Evolutionary conservation across 2,113 vertebrate species (phyloP).

Genomic region (Hepsetus odoe): DNA sequence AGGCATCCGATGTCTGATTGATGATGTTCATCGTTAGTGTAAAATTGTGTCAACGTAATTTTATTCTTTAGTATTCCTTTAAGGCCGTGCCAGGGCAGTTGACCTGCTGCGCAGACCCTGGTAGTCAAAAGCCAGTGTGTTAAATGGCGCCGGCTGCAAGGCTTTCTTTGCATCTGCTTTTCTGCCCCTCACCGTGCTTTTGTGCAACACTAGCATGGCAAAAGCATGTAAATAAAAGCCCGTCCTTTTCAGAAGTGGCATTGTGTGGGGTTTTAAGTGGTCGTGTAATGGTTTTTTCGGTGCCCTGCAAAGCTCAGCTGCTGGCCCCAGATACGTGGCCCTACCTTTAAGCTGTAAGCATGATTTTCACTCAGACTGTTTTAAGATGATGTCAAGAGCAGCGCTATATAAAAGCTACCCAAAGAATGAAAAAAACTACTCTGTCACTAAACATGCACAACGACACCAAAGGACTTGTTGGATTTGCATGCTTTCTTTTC

Average conservation of each 20-base stretch:
- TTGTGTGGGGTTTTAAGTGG: conserved; percentile 30
- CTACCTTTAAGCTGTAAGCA: too few relatives aligned
- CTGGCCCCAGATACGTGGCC: conserved; percentile 21
- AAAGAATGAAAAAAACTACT: neutral
- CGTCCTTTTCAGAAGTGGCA: conserved; percentile 18
- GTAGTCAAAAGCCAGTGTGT: conserved; percentile 42
- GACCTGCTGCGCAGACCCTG: conserved; percentile 26
- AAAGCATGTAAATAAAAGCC: conserved; percentile 38
- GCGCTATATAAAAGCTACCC: neutral
- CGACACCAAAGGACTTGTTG: neutral
- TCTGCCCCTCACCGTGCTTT: conserved; percentile 48
- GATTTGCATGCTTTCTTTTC: neutral
- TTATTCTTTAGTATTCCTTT: neutral
- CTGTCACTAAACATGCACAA: neutral
- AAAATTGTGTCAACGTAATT: neutral
- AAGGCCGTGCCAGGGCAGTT: conserved; percentile 42
- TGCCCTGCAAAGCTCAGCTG: conserved; percentile 20
- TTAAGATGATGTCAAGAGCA: neutral
- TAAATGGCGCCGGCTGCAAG: conserved; percentile 34
- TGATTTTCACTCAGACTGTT: neutral
- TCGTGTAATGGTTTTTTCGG: conserved; percentile 23
- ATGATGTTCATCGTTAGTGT: neutral
- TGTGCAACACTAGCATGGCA: conserved; percentile 43
- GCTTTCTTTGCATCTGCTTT: conserved; percentile 48
- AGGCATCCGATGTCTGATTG: too few relatives aligned